Percentiles rank a stretch among this genome's conserved stretches.
These are phyloP conservation scores for Bubalus kerabau DNA, from an alignment of 2,113 vertebrate genomes.

Conservation along the genomic window DNA sequence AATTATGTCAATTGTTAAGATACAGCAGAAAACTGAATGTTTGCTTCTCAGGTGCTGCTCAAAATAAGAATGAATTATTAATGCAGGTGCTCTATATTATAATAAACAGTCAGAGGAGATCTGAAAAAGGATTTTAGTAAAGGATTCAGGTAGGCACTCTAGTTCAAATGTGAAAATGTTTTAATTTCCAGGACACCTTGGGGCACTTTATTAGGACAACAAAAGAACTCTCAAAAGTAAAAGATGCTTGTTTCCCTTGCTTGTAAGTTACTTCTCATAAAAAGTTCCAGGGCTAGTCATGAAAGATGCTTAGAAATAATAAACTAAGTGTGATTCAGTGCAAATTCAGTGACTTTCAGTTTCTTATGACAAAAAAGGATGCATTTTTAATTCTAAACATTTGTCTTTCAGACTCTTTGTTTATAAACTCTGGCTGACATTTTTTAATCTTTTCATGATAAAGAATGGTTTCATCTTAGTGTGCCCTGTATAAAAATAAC, in stretches of 20 bases:
- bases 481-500: neutral
- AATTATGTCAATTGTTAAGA: neutral
- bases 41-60: neutral
- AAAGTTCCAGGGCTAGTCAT: neutral
- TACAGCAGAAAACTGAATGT: neutral
- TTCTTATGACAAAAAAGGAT: neutral
- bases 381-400: neutral
- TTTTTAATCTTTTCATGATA: neutral
- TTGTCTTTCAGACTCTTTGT: constrained; percentile 21
- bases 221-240: neutral
- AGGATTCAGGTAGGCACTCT: neutral
- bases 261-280: neutral
- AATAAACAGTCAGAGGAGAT: neutral
- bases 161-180: neutral
- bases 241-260: neutral
- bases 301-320: constrained; percentile 2
- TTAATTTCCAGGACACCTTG: constrained; percentile 2
- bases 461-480: neutral
- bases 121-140: neutral
- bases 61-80: neutral
- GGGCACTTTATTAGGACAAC: neutral
- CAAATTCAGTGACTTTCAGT: neutral
- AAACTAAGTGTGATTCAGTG: neutral
- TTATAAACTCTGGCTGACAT: neutral
- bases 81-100: neutral